phyloP scores from a whole-genome alignment of 2,113 vertebrate genomes.

The Malurus cyaneus region DNA sequence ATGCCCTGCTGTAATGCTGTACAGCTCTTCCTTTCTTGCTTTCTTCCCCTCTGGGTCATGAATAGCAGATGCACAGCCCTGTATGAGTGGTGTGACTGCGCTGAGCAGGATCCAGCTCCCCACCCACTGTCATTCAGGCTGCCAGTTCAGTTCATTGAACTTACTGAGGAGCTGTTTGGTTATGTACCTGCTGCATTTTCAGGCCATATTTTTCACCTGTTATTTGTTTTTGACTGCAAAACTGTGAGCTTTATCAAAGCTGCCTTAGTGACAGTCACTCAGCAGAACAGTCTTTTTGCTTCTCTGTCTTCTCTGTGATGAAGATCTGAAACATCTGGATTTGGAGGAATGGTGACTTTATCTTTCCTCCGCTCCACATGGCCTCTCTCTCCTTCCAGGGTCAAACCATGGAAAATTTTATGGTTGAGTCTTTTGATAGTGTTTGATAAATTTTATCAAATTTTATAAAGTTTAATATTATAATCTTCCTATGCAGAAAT shows the following conservation, averaged over 20 bases:
- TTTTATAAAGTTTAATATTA: neutral
- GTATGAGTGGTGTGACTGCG: neutral
- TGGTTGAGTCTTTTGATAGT: neutral
- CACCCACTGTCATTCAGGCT: neutral
- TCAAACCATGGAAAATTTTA: neutral
- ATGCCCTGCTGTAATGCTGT: neutral
- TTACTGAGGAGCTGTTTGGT: neutral
- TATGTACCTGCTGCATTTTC: neutral
- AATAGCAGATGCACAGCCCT: neutral
- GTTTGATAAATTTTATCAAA: too few relatives aligned
- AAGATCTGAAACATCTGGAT: neutral
- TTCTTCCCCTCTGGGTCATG: neutral
- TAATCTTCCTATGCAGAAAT: neutral
- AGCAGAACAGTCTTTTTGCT: neutral
- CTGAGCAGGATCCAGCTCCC: neutral
- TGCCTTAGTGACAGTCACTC: neutral
- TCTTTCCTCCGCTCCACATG: accelerated
- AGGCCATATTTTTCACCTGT: neutral
- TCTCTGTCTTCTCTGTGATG: neutral
- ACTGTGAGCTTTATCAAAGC: neutral
- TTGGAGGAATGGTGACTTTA: neutral
- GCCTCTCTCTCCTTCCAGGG: neutral
- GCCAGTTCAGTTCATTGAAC: neutral
- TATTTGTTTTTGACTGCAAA: neutral
- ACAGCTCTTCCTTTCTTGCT: neutral